A percentile compares a stretch with the other conserved stretches of the same genome.
Evolutionary conservation across 2,888 invertebrate species (phyloP).

Genomic region (Campaea margaritaria): DNA sequence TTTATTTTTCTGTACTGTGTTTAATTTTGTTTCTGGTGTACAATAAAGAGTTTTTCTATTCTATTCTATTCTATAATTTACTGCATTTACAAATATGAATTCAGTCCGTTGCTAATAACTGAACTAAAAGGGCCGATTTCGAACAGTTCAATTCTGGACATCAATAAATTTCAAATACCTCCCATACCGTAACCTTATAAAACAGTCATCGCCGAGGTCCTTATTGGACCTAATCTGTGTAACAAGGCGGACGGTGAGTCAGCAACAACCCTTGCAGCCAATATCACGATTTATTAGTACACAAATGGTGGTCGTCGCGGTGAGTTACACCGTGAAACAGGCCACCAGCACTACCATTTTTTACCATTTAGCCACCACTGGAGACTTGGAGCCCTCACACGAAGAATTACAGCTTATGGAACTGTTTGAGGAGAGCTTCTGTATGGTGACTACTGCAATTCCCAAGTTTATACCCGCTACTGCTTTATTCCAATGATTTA

Average conservation of each 20-base stretch:
- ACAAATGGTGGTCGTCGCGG: conserved; percentile 72
- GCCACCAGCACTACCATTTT: conserved; percentile 75
- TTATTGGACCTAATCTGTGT: conserved; percentile 43
- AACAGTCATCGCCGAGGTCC: conserved; percentile 4
- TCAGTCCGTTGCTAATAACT: background rate
- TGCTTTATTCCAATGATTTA: too few species aligned
- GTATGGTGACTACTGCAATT: too few species aligned
- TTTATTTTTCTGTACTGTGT: too few species aligned
- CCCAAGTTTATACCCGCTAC: too few species aligned
- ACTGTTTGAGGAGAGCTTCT: too few species aligned
- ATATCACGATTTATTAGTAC: conserved; percentile 78
- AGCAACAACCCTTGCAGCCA: conserved; percentile 66
- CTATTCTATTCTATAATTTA: too few species aligned
- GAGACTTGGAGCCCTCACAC: conserved; percentile 65
- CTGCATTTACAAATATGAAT: too few species aligned
- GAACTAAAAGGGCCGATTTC: background rate
- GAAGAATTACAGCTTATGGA: conserved; percentile 45
- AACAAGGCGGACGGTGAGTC: conserved; percentile 70
- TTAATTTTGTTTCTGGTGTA: too few species aligned
- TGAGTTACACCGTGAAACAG: conserved; percentile 78
- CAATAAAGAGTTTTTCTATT: too few species aligned
- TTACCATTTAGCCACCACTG: conserved; percentile 57
- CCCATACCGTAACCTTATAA: background rate
- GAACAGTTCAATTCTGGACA: background rate
- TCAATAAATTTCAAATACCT: background rate